These are phyloP conservation scores for Dipodomys spectabilis DNA, from an alignment of 2,113 vertebrate genomes.

Conservation along the genomic window DNA sequence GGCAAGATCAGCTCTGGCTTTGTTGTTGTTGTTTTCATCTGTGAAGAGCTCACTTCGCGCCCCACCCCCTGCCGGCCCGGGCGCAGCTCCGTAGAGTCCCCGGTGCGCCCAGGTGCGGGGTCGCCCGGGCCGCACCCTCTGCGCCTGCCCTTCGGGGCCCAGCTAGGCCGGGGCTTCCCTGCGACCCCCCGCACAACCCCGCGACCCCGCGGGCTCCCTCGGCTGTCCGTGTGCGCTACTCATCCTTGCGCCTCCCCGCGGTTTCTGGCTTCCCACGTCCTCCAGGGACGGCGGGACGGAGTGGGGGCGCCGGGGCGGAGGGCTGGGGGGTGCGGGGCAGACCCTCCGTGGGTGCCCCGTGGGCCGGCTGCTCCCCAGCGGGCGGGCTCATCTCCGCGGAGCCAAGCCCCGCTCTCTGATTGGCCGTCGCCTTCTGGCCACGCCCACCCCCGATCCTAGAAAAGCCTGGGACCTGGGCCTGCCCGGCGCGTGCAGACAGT, in stretches of 20 bases:
- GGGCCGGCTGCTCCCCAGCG: too few relatives aligned
- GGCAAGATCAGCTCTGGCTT: not conserved
- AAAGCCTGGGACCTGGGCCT: slow-evolving; percentile 72
- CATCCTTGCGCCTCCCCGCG: not conserved
- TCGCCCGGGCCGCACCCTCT: not conserved
- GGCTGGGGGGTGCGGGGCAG: not conserved
- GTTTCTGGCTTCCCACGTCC: not conserved
- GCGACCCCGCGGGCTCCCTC: not conserved
- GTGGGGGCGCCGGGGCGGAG: too few relatives aligned
- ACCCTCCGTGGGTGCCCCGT: not conserved
- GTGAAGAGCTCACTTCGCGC: not conserved
- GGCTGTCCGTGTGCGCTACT: not conserved
- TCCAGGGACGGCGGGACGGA: not conserved
- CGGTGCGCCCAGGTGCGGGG: not conserved
- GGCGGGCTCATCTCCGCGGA: not conserved
- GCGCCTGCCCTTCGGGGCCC: not conserved
- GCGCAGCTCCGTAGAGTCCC: not conserved
- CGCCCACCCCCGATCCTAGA: slow-evolving; percentile 82
- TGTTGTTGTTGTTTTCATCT: not conserved
- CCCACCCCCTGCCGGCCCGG: not conserved
- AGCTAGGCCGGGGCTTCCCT: not conserved
- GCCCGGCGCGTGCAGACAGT: fast-evolving
- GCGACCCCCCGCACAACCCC: not conserved
- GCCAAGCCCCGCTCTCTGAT: slow-evolving; percentile 22
- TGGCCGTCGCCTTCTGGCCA: slow-evolving; percentile 72